Conservation (phyloP, 1,140 invertebrate genomes). For the Cyclargus thomasi region DNA sequence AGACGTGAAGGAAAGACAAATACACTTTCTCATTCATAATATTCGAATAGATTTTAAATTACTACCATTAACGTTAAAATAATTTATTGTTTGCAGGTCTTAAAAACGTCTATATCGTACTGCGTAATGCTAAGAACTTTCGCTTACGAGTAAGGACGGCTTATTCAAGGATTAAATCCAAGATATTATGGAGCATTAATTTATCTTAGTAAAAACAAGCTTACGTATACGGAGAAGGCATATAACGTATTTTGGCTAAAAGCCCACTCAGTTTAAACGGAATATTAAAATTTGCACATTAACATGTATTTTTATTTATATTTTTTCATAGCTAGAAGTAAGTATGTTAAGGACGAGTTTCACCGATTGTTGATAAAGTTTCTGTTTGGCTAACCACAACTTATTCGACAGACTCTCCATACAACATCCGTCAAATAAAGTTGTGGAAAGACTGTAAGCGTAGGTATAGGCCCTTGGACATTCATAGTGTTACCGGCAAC, state of each 20-base stretch:
- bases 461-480: no score
- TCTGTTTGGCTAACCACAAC: no score
- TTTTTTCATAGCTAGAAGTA: not conserved
- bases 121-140: constrained; percentile 9
- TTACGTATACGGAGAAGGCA: not conserved
- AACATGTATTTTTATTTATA: not conserved
- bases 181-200: not conserved
- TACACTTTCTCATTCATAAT: no score
- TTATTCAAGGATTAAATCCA: not conserved
- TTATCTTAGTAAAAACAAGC: constrained; percentile 11
- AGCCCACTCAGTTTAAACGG: not conserved
- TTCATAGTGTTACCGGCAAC: no score
- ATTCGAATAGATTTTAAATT: no score
- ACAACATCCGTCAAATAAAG: no score
- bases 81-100: not conserved
- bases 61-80: not conserved
- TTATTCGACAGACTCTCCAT: no score
- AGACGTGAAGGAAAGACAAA: no score
- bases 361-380: no score
- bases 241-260: not conserved
- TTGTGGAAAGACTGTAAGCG: no score
- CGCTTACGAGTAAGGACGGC: not conserved
- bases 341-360: no score
- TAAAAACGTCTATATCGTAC: constrained; percentile 9
- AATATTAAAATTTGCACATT: not conserved